These are phyloP conservation scores for Thaleichthys pacificus DNA, from an alignment of 2,797 vertebrate genomes.

Conservation along the genomic window DNA sequence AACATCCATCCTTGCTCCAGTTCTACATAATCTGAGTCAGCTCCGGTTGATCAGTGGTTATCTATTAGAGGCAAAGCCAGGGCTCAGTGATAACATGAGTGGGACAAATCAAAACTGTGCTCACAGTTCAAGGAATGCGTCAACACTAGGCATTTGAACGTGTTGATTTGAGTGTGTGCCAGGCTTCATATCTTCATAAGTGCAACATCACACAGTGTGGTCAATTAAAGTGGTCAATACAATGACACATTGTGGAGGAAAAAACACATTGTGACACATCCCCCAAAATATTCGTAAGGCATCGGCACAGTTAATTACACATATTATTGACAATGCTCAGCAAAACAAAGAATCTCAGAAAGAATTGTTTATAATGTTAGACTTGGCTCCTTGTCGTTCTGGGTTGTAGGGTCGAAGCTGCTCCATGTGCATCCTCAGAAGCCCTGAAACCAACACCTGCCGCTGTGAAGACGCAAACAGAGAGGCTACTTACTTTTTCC, in stretches of 20 bases:
- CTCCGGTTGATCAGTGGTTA: slow-evolving; percentile 26
- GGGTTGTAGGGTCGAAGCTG: slow-evolving; percentile 14
- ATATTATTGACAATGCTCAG: not conserved
- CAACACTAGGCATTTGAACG: not conserved
- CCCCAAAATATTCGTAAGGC: not conserved
- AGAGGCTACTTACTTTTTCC: slow-evolving; percentile 94
- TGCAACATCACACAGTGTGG: not conserved
- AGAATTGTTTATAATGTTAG: slow-evolving; percentile 6
- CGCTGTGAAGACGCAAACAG: slow-evolving; percentile 19
- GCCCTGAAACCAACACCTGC: slow-evolving; percentile 23
- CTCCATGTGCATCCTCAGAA: slow-evolving; percentile 6
- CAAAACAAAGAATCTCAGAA: not conserved
- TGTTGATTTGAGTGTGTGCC: not conserved
- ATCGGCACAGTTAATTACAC: not conserved
- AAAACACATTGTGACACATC: not conserved
- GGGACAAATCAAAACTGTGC: slow-evolving; percentile 2
- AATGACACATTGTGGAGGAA: not conserved
- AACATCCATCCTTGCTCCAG: slow-evolving; percentile 8
- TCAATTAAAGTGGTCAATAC: not conserved
- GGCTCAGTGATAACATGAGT: slow-evolving; percentile 12
- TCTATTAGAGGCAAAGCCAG: slow-evolving; percentile 30
- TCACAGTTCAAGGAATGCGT: slow-evolving; percentile 14
- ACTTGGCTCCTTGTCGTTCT: slow-evolving; percentile 15
- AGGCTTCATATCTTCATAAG: not conserved
- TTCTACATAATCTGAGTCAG: slow-evolving; percentile 4